Conservation (phyloP, 1,140 invertebrate genomes). For the Sycobia sp. region DNA sequence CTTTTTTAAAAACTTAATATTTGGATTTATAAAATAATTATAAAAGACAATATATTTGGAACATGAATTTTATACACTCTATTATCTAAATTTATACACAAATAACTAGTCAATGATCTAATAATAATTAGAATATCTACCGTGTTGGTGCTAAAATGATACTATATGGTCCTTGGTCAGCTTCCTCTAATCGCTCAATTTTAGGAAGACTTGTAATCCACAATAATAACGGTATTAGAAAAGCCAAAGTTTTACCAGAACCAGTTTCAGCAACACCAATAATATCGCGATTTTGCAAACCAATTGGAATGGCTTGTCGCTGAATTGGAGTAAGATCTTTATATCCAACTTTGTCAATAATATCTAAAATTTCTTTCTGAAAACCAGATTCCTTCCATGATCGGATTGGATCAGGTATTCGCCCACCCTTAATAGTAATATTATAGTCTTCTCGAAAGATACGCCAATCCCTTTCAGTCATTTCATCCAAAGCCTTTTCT, state of each 20-base stretch:
- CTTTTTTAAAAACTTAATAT: background rate
- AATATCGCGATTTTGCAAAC: conserved; percentile 97
- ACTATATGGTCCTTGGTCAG: conserved; percentile 97
- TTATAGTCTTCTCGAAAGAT: conserved; percentile 99
- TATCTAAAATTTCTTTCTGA: conserved; percentile 89
- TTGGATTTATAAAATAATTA: background rate
- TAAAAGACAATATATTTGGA: background rate
- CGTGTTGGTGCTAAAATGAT: conserved; percentile 98
- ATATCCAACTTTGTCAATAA: conserved; percentile 95
- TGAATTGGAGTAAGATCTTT: conserved; percentile 99
- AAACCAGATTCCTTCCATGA: conserved; percentile 95
- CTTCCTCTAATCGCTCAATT: conserved; percentile 89
- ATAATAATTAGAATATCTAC: conserved; percentile 15
- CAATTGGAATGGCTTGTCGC: conserved; percentile 98
- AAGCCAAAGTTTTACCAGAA: conserved; percentile 98
- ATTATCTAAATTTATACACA: background rate
- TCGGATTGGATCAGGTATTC: conserved; percentile 94
- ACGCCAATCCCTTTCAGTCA: conserved; percentile 99
- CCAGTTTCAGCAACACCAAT: conserved; percentile 99
- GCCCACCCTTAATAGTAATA: conserved; percentile 97
- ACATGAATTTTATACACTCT: no score
- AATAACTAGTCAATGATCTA: background rate
- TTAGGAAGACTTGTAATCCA: conserved; percentile 99
- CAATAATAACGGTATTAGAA: conserved; percentile 93
- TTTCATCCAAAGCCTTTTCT: conserved; percentile 91